Percentiles rank a stretch among this genome's conserved stretches.
Evolutionary conservation across 2,113 vertebrate genomes (phyloP).

Genomic region (Pygoscelis adeliae): DNA sequence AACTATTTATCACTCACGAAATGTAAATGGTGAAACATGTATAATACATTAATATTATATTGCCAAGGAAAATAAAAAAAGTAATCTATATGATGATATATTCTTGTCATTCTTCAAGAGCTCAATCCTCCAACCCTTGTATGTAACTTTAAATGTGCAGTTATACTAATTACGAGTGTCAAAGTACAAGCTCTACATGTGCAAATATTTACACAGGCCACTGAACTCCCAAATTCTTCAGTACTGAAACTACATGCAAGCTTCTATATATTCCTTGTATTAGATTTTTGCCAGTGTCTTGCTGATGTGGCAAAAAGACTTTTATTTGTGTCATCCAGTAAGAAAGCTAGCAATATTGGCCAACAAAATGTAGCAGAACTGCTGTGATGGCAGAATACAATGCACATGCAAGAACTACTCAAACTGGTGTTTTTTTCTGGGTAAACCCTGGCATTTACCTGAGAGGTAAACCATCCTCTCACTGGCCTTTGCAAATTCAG

Average conservation of each 20-base stretch:
- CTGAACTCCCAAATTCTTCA: background rate
- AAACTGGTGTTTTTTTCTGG: background rate
- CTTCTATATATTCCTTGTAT: background rate
- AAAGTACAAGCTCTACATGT: background rate
- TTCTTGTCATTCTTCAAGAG: background rate
- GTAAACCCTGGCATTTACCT: background rate
- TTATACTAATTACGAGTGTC: background rate
- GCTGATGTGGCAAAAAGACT: background rate
- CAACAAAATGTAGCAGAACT: rapidly evolving
- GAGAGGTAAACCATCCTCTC: background rate
- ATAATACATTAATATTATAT: background rate
- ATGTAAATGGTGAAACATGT: background rate
- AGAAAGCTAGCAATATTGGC: background rate
- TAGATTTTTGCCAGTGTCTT: background rate
- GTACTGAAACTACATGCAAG: background rate
- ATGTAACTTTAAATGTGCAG: background rate
- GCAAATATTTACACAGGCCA: constrained; percentile 10
- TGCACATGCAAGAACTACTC: background rate
- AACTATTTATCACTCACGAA: background rate
- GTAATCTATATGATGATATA: background rate
- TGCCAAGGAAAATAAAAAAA: background rate
- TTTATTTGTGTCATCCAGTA: background rate
- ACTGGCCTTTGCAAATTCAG: background rate
- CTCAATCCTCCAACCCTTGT: background rate
- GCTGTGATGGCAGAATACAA: background rate